Evolutionary conservation across 2,113 vertebrate species (phyloP).

Genomic region (Procavia capensis): DNA sequence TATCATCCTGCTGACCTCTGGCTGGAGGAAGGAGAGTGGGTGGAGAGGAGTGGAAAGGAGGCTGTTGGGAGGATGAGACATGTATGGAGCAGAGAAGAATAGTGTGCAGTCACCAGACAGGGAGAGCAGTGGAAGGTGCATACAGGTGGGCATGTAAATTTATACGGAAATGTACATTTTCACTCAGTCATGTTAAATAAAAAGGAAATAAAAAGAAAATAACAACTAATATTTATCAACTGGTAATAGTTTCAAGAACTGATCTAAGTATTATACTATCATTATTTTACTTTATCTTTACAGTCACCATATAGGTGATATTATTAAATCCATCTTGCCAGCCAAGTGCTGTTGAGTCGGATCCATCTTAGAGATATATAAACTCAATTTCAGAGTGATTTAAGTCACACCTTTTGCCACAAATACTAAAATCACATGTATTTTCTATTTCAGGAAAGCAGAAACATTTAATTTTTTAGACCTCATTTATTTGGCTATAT

Average conservation of each 20-base stretch:
- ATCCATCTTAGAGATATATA: slow-evolving; percentile 1
- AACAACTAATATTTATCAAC: not conserved
- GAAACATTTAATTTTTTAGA: not conserved
- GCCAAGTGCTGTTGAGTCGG: too few species aligned
- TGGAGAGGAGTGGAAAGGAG: too few species aligned
- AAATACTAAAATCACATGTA: slow-evolving; percentile 15
- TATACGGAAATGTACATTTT: too few species aligned
- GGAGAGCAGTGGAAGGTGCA: too few species aligned
- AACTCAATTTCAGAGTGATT: slow-evolving; percentile 10
- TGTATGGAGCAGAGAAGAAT: too few species aligned
- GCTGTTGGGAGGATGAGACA: too few species aligned
- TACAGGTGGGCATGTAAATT: too few species aligned
- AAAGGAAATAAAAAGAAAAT: not conserved
- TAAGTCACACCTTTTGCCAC: not conserved
- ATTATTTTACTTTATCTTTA: not conserved
- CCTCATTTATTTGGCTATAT: slow-evolving; percentile 31
- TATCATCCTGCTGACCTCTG: too few species aligned
- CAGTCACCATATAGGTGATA: not conserved
- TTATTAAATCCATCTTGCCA: too few species aligned
- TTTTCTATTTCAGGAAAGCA: slow-evolving; percentile 46
- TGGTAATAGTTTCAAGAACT: not conserved
- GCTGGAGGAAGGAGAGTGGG: too few species aligned
- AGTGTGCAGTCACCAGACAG: too few species aligned
- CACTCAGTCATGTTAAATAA: too few species aligned
- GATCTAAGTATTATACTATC: not conserved